A percentile compares a stretch with the other conserved stretches of the same genome.
Evolutionary conservation across 2,888 invertebrate genomes (phyloP).

Genomic region (Pollenia angustigena): DNA sequence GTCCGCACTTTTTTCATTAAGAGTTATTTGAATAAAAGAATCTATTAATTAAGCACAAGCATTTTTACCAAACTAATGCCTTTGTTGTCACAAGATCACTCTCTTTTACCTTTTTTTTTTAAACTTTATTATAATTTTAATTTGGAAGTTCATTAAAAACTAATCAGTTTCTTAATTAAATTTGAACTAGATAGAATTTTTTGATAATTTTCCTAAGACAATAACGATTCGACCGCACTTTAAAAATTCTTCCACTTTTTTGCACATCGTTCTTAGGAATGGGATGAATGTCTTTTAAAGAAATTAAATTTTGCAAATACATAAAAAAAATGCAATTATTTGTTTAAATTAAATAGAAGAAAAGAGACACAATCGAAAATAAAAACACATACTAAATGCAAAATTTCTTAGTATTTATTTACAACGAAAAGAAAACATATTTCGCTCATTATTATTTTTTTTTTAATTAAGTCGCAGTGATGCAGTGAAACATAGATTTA

Average conservation of each 20-base stretch:
- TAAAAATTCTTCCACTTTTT: constrained; percentile 22
- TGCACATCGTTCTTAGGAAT: not conserved
- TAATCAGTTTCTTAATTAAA: not conserved
- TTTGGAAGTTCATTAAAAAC: not conserved
- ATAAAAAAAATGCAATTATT: constrained; percentile 28
- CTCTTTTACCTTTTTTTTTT: too few species aligned
- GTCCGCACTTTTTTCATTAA: too few species aligned
- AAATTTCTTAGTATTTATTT: not conserved
- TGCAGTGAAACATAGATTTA: not conserved
- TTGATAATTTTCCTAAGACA: not conserved
- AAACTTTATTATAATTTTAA: not conserved
- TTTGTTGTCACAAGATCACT: too few species aligned
- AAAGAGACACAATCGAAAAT: not conserved
- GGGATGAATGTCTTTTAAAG: constrained; percentile 20
- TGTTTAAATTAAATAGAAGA: constrained; percentile 42
- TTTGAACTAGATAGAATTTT: not conserved
- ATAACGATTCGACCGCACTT: not conserved
- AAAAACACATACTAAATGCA: not conserved
- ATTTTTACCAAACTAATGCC: too few species aligned
- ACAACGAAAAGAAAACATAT: constrained; percentile 31
- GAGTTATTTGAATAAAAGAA: too few species aligned
- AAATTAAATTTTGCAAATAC: constrained; percentile 20
- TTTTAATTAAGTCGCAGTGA: not conserved
- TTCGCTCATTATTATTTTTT: not conserved
- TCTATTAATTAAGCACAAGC: too few species aligned